phyloP scores from a whole-genome alignment of 2,797 vertebrate genomes.

The Epinephelus malabaricus region DNA sequence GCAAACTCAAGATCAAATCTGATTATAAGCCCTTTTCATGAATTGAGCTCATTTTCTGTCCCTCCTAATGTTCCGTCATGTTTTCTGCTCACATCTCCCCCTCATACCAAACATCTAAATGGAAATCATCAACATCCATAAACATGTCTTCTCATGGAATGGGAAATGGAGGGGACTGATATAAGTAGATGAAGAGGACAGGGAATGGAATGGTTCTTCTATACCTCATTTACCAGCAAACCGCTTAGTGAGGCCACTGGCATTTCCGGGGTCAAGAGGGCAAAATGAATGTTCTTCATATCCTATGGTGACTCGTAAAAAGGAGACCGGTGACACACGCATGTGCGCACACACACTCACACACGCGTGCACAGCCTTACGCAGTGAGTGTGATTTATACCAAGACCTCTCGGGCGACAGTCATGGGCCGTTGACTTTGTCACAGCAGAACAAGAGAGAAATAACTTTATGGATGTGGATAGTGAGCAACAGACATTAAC shows the following conservation, averaged over 20 bases:
- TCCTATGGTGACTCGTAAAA: conserved; percentile 74
- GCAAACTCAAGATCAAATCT: conserved; percentile 24
- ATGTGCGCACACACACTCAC: conserved; percentile 9
- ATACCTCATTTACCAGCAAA: conserved; percentile 89
- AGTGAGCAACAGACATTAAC: conserved; percentile 77
- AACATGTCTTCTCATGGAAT: conserved; percentile 84
- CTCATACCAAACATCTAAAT: conserved; percentile 67
- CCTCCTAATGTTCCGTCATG: conserved; percentile 43
- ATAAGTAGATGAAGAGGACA: conserved; percentile 81
- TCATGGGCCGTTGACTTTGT: conserved; percentile 80
- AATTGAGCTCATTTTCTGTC: conserved; percentile 39
- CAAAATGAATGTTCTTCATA: conserved; percentile 76
- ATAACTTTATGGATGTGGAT: conserved; percentile 80
- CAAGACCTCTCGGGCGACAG: conserved; percentile 70
- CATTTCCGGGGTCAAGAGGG: conserved; percentile 87
- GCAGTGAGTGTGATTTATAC: conserved; percentile 76
- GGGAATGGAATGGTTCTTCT: conserved; percentile 76
- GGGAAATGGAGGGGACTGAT: conserved; percentile 80
- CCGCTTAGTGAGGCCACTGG: conserved; percentile 83
- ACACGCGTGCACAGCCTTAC: conserved; percentile 10
- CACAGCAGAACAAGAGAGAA: conserved; percentile 75
- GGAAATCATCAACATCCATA: conserved; percentile 72
- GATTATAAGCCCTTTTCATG: conserved; percentile 38
- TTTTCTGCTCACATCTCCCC: conserved; percentile 52
- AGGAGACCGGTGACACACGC: conserved; percentile 57